Conservation (phyloP, 2,113 vertebrate species). For the Canis aureus region DNA sequence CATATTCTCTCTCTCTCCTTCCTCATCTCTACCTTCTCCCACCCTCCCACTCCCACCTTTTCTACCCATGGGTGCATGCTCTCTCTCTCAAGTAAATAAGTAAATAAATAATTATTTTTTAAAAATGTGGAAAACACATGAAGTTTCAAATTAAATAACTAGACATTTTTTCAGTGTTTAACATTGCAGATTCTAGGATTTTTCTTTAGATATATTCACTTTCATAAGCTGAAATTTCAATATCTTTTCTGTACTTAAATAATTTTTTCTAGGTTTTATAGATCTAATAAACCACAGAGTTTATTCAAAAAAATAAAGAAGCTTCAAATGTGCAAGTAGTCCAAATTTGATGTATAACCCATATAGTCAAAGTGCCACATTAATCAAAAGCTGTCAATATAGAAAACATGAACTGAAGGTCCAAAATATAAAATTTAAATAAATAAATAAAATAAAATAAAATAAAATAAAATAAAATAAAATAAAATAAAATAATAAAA, state of each 20-base stretch:
- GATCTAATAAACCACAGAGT: background rate
- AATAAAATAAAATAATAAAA: background rate
- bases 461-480: background rate
- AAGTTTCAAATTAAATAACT: background rate
- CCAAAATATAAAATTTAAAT: background rate
- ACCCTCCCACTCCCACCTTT: background rate
- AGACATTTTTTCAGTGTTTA: background rate
- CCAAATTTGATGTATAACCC: background rate
- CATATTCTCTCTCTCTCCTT: background rate
- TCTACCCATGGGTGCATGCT: too few species aligned
- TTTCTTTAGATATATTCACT: background rate
- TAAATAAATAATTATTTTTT: background rate
- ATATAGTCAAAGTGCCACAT: background rate
- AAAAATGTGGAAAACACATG: background rate
- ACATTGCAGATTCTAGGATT: background rate
- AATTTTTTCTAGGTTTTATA: background rate
- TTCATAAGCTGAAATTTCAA: background rate
- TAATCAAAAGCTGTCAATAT: background rate
- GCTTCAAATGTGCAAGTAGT: background rate
- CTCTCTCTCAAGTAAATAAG: background rate
- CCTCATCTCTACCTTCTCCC: background rate
- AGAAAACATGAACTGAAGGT: background rate
- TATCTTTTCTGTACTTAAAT: background rate
- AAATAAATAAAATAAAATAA: too few species aligned
- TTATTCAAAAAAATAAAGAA: background rate